phyloP scores from a whole-genome alignment of 2,113 vertebrate species.

The Podocnemis expansa region DNA sequence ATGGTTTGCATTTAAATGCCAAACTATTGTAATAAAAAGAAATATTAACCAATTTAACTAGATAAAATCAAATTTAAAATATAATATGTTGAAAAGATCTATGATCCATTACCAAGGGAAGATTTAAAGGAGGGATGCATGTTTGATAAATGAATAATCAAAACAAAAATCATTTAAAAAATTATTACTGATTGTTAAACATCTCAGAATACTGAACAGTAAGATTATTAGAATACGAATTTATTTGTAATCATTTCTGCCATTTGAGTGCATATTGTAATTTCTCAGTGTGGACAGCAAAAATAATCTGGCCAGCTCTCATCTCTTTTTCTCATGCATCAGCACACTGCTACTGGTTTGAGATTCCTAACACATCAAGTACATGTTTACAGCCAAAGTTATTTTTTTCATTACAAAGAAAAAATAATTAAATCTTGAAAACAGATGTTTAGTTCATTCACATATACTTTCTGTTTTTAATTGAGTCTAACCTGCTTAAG shows the following conservation, averaged over 20 bases:
- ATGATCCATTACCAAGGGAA: too few species aligned
- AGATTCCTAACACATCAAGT: not conserved
- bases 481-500: not conserved
- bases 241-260: not conserved
- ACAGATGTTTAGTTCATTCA: not conserved
- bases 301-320: not conserved
- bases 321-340: not conserved
- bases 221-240: not conserved
- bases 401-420: not conserved
- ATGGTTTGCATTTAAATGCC: not conserved
- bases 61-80: too few species aligned
- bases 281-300: not conserved
- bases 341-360: not conserved
- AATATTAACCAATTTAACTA: too few species aligned
- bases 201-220: not conserved
- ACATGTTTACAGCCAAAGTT: not conserved
- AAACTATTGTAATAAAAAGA: too few species aligned
- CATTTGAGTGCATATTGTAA: not conserved
- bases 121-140: too few species aligned
- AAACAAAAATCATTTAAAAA: not conserved
- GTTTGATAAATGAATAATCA: too few species aligned
- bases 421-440: not conserved
- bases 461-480: too few species aligned
- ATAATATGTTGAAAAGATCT: too few species aligned
- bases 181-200: not conserved